Base-by-base conservation (phyloP, 2,113 vertebrate genomes). In the Nestor notabilis region DNA sequence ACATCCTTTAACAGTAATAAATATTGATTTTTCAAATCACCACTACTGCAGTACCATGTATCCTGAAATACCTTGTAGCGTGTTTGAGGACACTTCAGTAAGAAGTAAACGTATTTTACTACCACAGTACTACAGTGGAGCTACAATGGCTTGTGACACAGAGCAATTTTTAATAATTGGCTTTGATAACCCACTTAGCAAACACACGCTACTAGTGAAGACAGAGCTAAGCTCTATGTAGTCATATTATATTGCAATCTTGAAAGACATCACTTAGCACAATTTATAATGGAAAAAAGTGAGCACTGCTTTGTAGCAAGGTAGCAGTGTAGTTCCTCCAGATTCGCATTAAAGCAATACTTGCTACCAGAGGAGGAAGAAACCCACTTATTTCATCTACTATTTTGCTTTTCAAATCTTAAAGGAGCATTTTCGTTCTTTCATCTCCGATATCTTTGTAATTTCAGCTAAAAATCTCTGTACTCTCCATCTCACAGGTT, bases 1-100 rank as follows among this genome's bases (percentile, higher is more conserved):
- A 41, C 46, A 91, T 21, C 25, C 46, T 83, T 81, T 71, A 71
- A 91, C 64, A 35, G 24, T 43, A 87, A 76, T 37, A 58, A 83
- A 92, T 76, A 84, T 6, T 89, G 41, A 79, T 41, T 78, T 78
- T 69, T 83, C 35, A 93, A 86, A 95, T 60, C 20, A 87, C 2
- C 33, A 77, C 15, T 58, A 66, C 21, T 76, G 39, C 39, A 69
- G 21, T 33, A 47, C 18, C n/a, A 46, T 4, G 3, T 33, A 46
- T 33, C 8, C 24, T 33, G 13, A 90, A 91, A 50, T 78, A 71
- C 5, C 31, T 78, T 69, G 15, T 46, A 80, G 19, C 7, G 17
- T 46, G 11, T 75, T 52, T 23, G 18, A 84, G 13, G 8, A 39
- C 29, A 60, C 17, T 63, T 61, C 17, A 53, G 21, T 31, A 65